Evolutionary conservation across 92 coral and sea anemone species (phyloP), one percentile per base, ranked within the genome.

Genomic region (Palythoa caribaeorum): DNA sequence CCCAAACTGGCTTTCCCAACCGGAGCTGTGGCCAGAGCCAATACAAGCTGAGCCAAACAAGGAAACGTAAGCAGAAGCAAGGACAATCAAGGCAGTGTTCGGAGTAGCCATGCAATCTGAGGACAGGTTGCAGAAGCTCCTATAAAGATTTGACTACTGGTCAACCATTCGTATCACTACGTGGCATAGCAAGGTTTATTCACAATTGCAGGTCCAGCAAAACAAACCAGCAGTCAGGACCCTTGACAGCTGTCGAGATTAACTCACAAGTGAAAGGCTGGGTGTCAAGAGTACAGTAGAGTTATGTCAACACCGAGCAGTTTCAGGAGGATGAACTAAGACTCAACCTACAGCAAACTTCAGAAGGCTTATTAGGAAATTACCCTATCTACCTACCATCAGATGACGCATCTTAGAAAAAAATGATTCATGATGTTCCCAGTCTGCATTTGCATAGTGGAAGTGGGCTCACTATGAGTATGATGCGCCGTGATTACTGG

Each of bases 201-300:
- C 28, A 28, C 28, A 93, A 84, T 71, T 84, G 92, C 77, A 88
- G 77, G 78, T 9, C 40, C 21, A 65, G 38, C 13, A 88, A 88
- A 66, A 9, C n/a, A 88, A 66, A 9, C n/a, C 90, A 71, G 44
- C 48, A 35, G 37, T 2, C 3, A 3, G 95, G 92, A 11, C 95
- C 95, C 53, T 68, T 93, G 74, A 90, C 86, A 15, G 87, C 95
- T 17, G 76, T 13, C 70, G 95, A 92, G 86, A 92, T 89, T 14
- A 66, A 37, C 14, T 83, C 88, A 38, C 91, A 28, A 28, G 28
- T 28, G 28, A 28, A 28, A 28, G 28, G 28, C 28, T 28, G 28
- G 28, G 28, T 28, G 28, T 28, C 28, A 28, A 28, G 28, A 28
- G 28, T 28, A 28, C 28, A 28, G 28, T 0, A 28, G 28, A 28